These are phyloP conservation scores for Rhinichthys osculus DNA, from an alignment of 2,797 vertebrate genomes.

Conservation along the genomic window DNA sequence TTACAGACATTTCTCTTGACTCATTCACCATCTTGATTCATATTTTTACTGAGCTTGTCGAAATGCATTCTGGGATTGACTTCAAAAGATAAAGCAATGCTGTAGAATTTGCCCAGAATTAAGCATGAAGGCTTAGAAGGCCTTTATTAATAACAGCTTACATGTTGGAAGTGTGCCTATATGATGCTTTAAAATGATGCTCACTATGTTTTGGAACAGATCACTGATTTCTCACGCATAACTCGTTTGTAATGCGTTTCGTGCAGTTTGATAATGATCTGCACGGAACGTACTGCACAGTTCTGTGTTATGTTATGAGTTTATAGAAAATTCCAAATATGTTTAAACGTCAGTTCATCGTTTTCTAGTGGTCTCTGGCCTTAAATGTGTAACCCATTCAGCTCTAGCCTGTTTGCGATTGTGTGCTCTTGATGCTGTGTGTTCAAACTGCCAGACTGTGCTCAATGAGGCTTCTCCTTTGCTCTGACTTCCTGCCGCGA, in stretches of 20 bases:
- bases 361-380: conserved; percentile 58
- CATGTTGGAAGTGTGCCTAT: neutral
- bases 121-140: neutral
- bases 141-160: neutral
- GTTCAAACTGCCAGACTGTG: conserved; percentile 70
- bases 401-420: conserved; percentile 40
- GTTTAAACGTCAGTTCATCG: neutral
- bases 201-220: conserved; percentile 5
- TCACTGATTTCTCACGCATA: neutral
- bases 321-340: neutral
- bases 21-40: neutral
- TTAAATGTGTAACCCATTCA: conserved; percentile 13
- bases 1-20: conserved; percentile 1
- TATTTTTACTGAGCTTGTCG: neutral
- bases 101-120: neutral
- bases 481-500: conserved; percentile 67
- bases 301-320: neutral
- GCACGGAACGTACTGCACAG: neutral
- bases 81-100: neutral
- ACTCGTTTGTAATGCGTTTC: neutral
- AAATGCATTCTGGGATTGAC: neutral
- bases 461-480: conserved; percentile 70
- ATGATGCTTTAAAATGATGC: conserved; percentile 1
- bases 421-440: conserved; percentile 57
- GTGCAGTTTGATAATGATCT: conserved; percentile 18